Percentiles rank a stretch among this genome's conserved stretches.
Evolutionary conservation across 1,140 invertebrate species (phyloP).

Genomic region (Pachypeltis micranthus): DNA sequence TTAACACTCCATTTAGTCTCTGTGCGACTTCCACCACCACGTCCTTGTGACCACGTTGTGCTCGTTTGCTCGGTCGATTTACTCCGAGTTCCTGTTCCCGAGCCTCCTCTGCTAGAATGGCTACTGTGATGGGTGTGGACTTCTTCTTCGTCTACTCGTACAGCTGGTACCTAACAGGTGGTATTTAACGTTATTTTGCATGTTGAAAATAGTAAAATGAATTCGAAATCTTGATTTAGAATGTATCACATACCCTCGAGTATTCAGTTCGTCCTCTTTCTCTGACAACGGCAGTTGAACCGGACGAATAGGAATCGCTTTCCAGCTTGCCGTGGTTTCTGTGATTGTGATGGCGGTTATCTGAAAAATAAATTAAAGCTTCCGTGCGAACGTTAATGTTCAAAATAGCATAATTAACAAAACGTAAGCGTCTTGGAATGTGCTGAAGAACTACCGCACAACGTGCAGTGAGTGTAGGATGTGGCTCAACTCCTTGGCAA

Average conservation of each 20-base stretch:
- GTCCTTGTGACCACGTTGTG: background rate
- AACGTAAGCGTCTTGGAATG: too few species aligned
- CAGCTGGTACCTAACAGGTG: too few species aligned
- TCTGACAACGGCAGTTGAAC: background rate
- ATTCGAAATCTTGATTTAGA: too few species aligned
- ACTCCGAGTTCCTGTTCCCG: background rate
- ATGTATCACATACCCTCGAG: too few species aligned
- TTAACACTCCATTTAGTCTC: slow-evolving; percentile 25
- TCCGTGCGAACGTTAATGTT: too few species aligned
- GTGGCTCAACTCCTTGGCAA: too few species aligned
- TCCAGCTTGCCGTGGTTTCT: slow-evolving; percentile 12
- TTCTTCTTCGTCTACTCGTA: background rate
- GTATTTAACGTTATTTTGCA: background rate
- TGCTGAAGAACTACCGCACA: too few species aligned
- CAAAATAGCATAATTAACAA: too few species aligned
- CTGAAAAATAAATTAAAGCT: too few species aligned
- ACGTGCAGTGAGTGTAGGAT: too few species aligned
- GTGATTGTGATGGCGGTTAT: slow-evolving; percentile 9
- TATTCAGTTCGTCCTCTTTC: background rate
- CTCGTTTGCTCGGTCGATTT: background rate
- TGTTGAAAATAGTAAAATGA: too few species aligned
- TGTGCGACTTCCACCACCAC: background rate
- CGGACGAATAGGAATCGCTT: slow-evolving; percentile 14
- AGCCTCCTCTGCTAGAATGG: background rate
- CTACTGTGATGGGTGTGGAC: background rate